These are phyloP conservation scores for Sebastes vulpes DNA, from an alignment of 2,797 vertebrate genomes.

Conservation along the genomic window DNA sequence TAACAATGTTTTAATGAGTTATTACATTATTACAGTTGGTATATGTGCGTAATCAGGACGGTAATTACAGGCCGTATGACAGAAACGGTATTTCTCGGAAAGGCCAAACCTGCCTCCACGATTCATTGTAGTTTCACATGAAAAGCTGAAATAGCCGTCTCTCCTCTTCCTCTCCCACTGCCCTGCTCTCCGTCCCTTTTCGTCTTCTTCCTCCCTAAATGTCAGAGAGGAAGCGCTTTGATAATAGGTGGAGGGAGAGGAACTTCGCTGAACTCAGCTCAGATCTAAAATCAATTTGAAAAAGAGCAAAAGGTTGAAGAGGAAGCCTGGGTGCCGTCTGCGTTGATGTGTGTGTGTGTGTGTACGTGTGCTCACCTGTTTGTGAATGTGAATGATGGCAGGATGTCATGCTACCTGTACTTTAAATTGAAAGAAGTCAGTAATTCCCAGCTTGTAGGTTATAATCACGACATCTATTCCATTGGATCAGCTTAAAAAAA, in stretches of 20 bases:
- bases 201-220: conserved; percentile 70
- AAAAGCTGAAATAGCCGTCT: conserved; percentile 41
- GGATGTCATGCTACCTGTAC: neutral
- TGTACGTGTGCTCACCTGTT: neutral
- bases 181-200: conserved; percentile 7
- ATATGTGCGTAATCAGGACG: conserved; percentile 26
- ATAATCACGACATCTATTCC: neutral
- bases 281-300: conserved; percentile 75
- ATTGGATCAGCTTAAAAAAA: neutral
- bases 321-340: conserved; percentile 13
- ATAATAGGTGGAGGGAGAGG: conserved; percentile 62
- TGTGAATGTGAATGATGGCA: neutral
- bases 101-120: conserved; percentile 64
- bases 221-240: conserved; percentile 78
- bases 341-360: neutral
- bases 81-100: conserved; percentile 53
- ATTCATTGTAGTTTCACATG: conserved; percentile 57
- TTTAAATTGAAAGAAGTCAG: neutral
- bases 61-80: conserved; percentile 56
- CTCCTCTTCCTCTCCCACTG: conserved; percentile 28
- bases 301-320: conserved; percentile 63
- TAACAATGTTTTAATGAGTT: neutral
- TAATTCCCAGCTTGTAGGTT: neutral
- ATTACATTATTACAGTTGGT: neutral
- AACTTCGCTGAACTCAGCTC: conserved; percentile 69